Percentiles rank a stretch among this genome's conserved stretches.
Conservation (phyloP, 2,888 invertebrate species). For the Noctua comes region DNA sequence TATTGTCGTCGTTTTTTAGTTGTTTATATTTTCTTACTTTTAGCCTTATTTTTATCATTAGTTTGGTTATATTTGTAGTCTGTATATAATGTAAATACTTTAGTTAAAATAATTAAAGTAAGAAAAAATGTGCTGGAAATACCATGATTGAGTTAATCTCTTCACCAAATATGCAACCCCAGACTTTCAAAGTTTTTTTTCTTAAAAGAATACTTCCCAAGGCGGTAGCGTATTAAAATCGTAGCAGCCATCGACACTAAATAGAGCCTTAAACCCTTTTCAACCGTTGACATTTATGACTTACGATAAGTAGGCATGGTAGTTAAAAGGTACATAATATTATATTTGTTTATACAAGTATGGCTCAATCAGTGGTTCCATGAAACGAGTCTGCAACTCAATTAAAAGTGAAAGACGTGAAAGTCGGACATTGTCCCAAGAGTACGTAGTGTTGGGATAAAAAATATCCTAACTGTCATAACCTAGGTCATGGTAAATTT, state of each 20-base stretch:
- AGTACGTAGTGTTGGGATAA: not conserved
- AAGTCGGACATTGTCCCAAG: not conserved
- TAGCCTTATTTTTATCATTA: too few relatives aligned
- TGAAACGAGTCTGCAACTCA: not conserved
- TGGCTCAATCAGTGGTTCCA: not conserved
- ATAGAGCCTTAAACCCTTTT: conserved; percentile 44
- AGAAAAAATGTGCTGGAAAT: not conserved
- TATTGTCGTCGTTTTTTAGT: too few relatives aligned
- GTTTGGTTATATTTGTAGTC: too few relatives aligned
- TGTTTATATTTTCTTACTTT: too few relatives aligned
- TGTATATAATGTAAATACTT: too few relatives aligned
- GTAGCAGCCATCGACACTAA: conserved; percentile 1
- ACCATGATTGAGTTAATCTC: not conserved
- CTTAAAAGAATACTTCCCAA: not conserved
- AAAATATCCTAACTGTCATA: not conserved
- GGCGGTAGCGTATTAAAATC: not conserved
- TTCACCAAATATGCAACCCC: too few relatives aligned
- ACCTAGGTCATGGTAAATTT: not conserved
- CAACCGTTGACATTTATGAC: conserved; percentile 44
- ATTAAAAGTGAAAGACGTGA: not conserved
- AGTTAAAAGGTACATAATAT: conserved; percentile 16
- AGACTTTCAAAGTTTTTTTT: not conserved
- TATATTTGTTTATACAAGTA: conserved; percentile 18
- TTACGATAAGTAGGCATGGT: conserved; percentile 20
- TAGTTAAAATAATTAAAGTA: too few relatives aligned